A percentile compares a stretch with the other conserved stretches of the same genome.
These are phyloP conservation scores for Mola mola DNA, from an alignment of 2,113 vertebrate genomes.

Conservation along the genomic window DNA sequence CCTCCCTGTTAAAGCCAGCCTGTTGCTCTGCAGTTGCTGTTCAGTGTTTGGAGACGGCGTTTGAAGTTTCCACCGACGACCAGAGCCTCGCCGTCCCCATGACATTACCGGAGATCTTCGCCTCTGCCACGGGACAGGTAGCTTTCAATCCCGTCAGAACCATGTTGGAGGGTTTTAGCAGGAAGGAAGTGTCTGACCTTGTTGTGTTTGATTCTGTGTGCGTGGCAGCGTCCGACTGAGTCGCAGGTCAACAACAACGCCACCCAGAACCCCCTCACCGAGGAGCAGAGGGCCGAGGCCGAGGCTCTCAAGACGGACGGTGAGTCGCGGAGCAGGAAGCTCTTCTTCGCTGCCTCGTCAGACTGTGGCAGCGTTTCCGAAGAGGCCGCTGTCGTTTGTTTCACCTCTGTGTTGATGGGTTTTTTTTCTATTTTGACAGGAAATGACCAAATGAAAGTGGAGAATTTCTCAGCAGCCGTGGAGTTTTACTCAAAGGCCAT, in stretches of 20 bases:
- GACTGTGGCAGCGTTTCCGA: too few species aligned
- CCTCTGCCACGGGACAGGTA: slow-evolving; percentile 81
- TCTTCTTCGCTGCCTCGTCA: not conserved
- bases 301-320: slow-evolving; percentile 93
- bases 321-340: slow-evolving; percentile 44
- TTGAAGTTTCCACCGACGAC: slow-evolving; percentile 90
- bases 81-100: slow-evolving; percentile 84
- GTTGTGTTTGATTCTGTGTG: not conserved
- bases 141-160: too few species aligned
- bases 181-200: too few species aligned
- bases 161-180: not conserved
- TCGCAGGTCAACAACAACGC: slow-evolving; percentile 76
- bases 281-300: slow-evolving; percentile 88
- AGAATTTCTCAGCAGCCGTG: slow-evolving; percentile 91
- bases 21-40: slow-evolving; percentile 86
- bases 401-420: too few species aligned
- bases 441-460: slow-evolving; percentile 96
- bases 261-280: slow-evolving; percentile 69
- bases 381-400: too few species aligned
- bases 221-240: slow-evolving; percentile 67
- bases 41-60: slow-evolving; percentile 97
- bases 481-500: slow-evolving; percentile 95
- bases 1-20: not conserved
- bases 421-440: slow-evolving; percentile 73
- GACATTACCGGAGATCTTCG: slow-evolving; percentile 91